A percentile compares a stretch with the other conserved stretches of the same genome.
phyloP scores from a whole-genome alignment of 2,113 vertebrate species.

The Megaceryle maxima region DNA sequence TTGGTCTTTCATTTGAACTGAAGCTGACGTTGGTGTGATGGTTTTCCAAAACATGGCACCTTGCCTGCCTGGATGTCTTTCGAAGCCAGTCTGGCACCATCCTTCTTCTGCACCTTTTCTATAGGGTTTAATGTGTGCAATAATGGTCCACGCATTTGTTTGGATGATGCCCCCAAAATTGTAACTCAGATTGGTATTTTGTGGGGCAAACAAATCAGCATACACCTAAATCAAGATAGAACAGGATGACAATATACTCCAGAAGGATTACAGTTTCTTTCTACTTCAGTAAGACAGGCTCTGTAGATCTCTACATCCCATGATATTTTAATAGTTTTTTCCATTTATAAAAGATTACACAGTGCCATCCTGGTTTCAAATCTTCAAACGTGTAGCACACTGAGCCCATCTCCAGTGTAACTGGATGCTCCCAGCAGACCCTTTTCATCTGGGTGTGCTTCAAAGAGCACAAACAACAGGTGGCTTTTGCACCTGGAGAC shows the following conservation, averaged over 20 bases:
- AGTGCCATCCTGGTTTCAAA: neutral
- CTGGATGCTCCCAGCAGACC: neutral
- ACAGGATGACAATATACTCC: neutral
- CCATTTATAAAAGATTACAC: neutral
- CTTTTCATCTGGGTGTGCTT: neutral
- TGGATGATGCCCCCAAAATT: neutral
- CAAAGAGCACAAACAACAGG: neutral
- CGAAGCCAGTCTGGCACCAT: neutral
- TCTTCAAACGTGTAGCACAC: neutral
- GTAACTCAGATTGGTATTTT: neutral
- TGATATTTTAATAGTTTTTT: neutral
- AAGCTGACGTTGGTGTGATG: neutral
- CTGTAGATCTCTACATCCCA: neutral
- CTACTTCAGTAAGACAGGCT: neutral
- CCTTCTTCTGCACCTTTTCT: neutral
- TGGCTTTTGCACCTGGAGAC: neutral
- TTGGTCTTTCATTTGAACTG: neutral
- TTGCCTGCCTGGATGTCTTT: neutral
- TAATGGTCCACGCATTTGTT: neutral
- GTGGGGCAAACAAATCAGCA: neutral
- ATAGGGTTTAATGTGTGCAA: fast-evolving
- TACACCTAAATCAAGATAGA: neutral
- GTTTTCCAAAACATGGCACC: neutral
- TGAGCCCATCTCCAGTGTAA: fast-evolving
- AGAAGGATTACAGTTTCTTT: neutral